Evolutionary conservation across 2,888 invertebrate genomes (phyloP).

Genomic region (Uropetala carovei): DNA sequence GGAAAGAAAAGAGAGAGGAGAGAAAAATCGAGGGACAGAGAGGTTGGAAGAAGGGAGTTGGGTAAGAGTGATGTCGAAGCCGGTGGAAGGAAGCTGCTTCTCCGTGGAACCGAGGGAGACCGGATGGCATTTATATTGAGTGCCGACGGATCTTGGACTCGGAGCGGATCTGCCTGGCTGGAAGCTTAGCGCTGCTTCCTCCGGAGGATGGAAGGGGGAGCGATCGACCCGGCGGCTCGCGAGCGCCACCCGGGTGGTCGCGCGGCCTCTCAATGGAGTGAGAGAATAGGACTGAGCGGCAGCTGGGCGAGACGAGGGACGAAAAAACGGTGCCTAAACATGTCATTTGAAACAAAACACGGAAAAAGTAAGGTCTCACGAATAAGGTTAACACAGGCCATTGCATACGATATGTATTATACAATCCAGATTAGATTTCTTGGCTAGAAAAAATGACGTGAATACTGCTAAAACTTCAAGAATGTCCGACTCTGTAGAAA

Average conservation of each 20-base stretch:
- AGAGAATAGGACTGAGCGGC: neutral
- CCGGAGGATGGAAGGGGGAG: slow-evolving; percentile 65
- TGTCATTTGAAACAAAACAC: no score
- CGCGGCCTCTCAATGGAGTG: neutral
- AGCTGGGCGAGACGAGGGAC: neutral
- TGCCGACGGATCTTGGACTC: slow-evolving; percentile 73
- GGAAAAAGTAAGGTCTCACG: no score
- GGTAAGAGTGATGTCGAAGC: slow-evolving; percentile 54
- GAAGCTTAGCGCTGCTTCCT: slow-evolving; percentile 73
- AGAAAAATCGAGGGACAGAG: slow-evolving; percentile 73
- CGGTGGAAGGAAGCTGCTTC: neutral
- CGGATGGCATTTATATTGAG: slow-evolving; percentile 75
- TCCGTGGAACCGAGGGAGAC: slow-evolving; percentile 65
- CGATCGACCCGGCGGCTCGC: slow-evolving; percentile 65
- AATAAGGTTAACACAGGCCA: no score
- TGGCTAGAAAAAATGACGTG: no score
- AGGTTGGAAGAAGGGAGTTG: slow-evolving; percentile 71
- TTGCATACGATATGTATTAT: no score
- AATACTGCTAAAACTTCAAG: no score
- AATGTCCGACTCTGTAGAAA: no score
- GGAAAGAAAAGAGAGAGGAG: slow-evolving; percentile 70
- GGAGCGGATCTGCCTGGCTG: slow-evolving; percentile 72
- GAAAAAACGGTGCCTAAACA: no score
- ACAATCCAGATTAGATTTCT: no score
- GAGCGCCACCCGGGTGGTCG: slow-evolving; percentile 68